A percentile compares a stretch with the other conserved stretches of the same genome.
phyloP scores from a whole-genome alignment of 2,797 vertebrate species.

The Tinamus major region DNA sequence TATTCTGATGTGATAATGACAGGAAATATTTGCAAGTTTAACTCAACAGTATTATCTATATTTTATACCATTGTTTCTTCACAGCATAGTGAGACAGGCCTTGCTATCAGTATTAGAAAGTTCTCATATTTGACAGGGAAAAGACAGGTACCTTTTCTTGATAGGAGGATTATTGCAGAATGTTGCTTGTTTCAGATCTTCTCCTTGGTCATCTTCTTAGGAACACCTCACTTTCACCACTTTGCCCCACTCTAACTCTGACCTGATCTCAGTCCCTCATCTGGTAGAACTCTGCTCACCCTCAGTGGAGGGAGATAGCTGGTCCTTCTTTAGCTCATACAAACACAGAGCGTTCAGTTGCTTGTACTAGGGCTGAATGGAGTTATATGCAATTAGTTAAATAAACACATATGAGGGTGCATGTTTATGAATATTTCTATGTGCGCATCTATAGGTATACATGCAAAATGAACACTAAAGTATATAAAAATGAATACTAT shows the following conservation, averaged over 20 bases:
- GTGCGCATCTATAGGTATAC: neutral
- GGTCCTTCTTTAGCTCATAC: neutral
- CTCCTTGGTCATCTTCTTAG: neutral
- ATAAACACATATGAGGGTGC: too few relatives aligned
- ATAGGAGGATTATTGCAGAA: neutral
- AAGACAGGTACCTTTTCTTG: neutral
- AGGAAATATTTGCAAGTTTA: neutral
- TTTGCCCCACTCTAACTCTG: neutral
- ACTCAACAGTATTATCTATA: neutral
- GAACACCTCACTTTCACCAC: rapidly evolving
- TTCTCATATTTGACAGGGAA: neutral
- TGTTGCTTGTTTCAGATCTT: neutral
- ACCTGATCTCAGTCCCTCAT: neutral
- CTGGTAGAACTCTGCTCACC: too few relatives aligned
- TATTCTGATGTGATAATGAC: neutral
- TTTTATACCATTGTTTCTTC: neutral
- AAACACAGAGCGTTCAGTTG: neutral
- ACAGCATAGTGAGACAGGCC: neutral
- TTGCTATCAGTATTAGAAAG: neutral
- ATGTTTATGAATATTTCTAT: neutral
- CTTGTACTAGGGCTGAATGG: neutral
- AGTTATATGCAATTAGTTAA: neutral
- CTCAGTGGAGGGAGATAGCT: rapidly evolving
- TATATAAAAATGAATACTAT: neutral
- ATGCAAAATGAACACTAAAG: neutral